Conservation (phyloP, 2,888 invertebrate genomes). For the Invenusta paracnida region DNA sequence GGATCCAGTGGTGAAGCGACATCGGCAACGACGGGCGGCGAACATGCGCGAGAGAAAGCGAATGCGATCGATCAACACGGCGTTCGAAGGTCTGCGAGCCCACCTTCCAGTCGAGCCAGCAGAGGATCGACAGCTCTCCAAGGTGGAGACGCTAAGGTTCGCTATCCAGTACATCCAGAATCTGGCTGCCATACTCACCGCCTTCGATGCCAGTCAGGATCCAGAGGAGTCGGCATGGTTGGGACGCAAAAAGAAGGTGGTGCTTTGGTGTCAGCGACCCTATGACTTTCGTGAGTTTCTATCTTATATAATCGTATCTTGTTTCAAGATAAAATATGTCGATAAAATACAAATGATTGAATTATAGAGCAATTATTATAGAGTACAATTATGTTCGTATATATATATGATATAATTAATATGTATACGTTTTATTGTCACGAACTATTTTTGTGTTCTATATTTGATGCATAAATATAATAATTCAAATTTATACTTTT, state of each 20-base stretch:
- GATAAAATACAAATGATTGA: too few species aligned
- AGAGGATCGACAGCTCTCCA: conserved; percentile 13
- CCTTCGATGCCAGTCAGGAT: background rate
- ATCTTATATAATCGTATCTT: background rate
- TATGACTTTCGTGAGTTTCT: background rate
- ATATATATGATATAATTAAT: too few species aligned
- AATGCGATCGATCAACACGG: conserved; percentile 31
- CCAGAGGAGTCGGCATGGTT: background rate
- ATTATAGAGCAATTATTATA: too few species aligned
- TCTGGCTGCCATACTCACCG: conserved; percentile 8
- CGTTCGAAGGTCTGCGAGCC: conserved; percentile 10
- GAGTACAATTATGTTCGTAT: too few species aligned
- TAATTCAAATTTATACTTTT: too few species aligned
- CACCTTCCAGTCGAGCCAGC: conserved; percentile 8
- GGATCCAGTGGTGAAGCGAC: background rate
- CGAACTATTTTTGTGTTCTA: too few species aligned
- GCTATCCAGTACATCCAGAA: conserved; percentile 31
- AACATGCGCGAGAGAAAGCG: conserved; percentile 28
- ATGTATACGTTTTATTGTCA: too few species aligned
- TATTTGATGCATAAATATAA: too few species aligned
- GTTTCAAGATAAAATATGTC: too few species aligned
- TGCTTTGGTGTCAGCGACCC: background rate
- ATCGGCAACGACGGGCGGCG: conserved; percentile 16
- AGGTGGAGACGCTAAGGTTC: conserved; percentile 9
- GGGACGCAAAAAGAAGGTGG: conserved; percentile 5